Conservation (phyloP, 2,888 invertebrate species). For the Acanthococcus lagerstroemiae region DNA sequence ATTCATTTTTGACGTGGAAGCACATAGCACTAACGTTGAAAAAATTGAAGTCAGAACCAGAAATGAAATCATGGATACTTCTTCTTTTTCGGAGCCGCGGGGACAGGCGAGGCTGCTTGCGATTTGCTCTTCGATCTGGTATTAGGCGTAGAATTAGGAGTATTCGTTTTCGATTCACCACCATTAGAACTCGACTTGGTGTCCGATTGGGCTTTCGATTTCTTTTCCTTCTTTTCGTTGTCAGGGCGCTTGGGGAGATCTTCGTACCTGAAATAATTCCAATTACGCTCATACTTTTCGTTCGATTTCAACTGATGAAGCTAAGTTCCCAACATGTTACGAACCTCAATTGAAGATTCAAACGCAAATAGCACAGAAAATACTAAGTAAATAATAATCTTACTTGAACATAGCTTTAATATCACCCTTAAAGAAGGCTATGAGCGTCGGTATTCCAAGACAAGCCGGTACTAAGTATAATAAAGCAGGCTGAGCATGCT, state of each 20-base stretch:
- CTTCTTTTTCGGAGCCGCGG: background rate
- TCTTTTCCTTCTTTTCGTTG: slow-evolving; percentile 23
- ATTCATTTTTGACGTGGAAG: too few relatives aligned
- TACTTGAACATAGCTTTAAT: slow-evolving; percentile 79
- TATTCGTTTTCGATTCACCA: background rate
- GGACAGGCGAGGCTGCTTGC: background rate
- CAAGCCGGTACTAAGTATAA: slow-evolving; percentile 96
- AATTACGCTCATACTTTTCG: too few relatives aligned
- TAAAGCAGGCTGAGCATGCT: slow-evolving; percentile 96
- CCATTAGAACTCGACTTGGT: background rate
- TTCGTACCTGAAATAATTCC: slow-evolving; percentile 2
- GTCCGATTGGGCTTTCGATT: slow-evolving; percentile 2
- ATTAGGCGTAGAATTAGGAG: background rate
- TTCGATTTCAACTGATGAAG: background rate
- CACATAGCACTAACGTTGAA: too few relatives aligned
- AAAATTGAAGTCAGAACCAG: too few relatives aligned
- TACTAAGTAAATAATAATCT: slow-evolving; percentile 41
- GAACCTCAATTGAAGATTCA: background rate
- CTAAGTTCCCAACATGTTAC: background rate
- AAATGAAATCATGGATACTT: too few relatives aligned
- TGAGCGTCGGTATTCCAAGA: slow-evolving; percentile 74
- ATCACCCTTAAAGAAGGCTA: slow-evolving; percentile 84
- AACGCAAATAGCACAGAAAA: background rate
- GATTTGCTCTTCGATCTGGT: background rate
- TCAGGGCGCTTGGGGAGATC: slow-evolving; percentile 12